Conservation (phyloP, 2,888 invertebrate species). For the Tipula lateralis region DNA sequence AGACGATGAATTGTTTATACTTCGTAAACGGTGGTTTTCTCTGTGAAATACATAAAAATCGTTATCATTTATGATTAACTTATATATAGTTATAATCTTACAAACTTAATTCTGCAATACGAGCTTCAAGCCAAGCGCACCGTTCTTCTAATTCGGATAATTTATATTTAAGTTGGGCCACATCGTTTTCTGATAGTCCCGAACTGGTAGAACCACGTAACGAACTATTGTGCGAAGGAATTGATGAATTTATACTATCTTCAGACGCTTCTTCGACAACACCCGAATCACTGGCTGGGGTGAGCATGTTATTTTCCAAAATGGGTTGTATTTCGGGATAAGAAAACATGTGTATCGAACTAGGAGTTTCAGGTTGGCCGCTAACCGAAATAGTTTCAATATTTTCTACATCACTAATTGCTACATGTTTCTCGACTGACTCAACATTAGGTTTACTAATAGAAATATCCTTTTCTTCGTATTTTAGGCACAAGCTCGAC, state of each 20-base stretch:
- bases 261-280: slow-evolving; percentile 20
- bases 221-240: slow-evolving; percentile 32
- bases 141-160: slow-evolving; percentile 42
- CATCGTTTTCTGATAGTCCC: slow-evolving; percentile 38
- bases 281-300: slow-evolving; percentile 30
- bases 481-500: slow-evolving; percentile 30
- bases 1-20: slow-evolving; percentile 36
- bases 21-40: slow-evolving; percentile 44
- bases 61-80: neutral
- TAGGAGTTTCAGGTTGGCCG: slow-evolving; percentile 20
- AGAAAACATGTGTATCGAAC: slow-evolving; percentile 26
- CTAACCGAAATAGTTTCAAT: neutral
- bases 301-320: neutral
- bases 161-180: slow-evolving; percentile 37
- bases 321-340: neutral
- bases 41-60: slow-evolving; percentile 30
- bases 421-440: neutral
- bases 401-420: neutral
- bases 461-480: neutral
- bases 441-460: neutral
- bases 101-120: slow-evolving; percentile 45
- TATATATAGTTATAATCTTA: slow-evolving; percentile 30
- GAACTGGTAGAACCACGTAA: slow-evolving; percentile 20
- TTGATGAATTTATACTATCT: slow-evolving; percentile 27
- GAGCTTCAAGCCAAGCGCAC: slow-evolving; percentile 44